Conservation (phyloP, 2,888 invertebrate genomes). For the Drosophila stalkeri region DNA sequence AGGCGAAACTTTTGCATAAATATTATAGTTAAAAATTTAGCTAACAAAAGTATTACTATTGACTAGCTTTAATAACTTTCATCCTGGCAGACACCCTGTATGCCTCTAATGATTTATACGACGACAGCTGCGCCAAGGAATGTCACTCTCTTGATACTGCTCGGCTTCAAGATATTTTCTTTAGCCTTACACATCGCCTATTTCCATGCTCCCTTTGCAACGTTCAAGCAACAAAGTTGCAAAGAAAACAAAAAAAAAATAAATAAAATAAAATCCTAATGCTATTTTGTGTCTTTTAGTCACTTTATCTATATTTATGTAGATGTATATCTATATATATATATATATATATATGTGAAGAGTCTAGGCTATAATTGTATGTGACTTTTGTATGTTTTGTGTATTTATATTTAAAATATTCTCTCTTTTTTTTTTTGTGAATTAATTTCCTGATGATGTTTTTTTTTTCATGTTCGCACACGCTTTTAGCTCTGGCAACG, state of each 20-base stretch:
- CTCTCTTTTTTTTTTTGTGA: slow-evolving; percentile 43
- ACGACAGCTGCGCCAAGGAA: slow-evolving; percentile 69
- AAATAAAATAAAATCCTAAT: slow-evolving; percentile 36
- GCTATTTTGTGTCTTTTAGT: slow-evolving; percentile 33
- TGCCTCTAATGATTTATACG: slow-evolving; percentile 68
- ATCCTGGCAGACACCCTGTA: slow-evolving; percentile 62
- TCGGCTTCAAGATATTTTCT: slow-evolving; percentile 43
- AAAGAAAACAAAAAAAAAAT: slow-evolving; percentile 27
- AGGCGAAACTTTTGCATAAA: not conserved
- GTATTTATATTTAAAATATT: slow-evolving; percentile 44
- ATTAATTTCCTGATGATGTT: slow-evolving; percentile 79
- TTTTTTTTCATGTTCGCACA: slow-evolving; percentile 75
- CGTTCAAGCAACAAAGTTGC: slow-evolving; percentile 25
- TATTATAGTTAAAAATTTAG: not conserved
- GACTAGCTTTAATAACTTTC: not conserved
- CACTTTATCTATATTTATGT: slow-evolving; percentile 1
- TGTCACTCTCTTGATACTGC: slow-evolving; percentile 57
- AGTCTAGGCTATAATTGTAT: slow-evolving; percentile 26
- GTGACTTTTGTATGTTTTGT: slow-evolving; percentile 26
- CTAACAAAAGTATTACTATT: not conserved
- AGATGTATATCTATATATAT: not conserved
- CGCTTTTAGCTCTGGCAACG: slow-evolving; percentile 63
- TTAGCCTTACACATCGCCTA: slow-evolving; percentile 27
- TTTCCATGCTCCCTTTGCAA: slow-evolving; percentile 13
- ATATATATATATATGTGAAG: slow-evolving; percentile 16